These are phyloP conservation scores for Dichetophora obliterata DNA, from an alignment of 2,888 invertebrate genomes.

Conservation along the genomic window DNA sequence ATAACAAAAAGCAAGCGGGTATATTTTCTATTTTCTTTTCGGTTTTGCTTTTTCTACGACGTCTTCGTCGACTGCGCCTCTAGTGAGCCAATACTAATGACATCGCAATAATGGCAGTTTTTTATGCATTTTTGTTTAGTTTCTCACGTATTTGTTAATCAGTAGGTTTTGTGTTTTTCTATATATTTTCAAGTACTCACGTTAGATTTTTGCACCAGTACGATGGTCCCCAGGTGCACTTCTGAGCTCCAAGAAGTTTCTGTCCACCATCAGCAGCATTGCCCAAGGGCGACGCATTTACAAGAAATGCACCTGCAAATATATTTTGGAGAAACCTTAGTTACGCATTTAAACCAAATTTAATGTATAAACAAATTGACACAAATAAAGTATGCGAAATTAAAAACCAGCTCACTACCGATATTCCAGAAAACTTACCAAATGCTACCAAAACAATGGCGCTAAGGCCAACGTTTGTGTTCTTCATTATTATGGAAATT, in stretches of 20 bases:
- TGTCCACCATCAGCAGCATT: conserved; percentile 15
- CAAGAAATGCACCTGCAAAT: conserved; percentile 38
- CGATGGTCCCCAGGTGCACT: conserved; percentile 84
- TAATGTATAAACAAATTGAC: too few species aligned
- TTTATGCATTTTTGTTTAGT: too few species aligned
- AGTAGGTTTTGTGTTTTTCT: not conserved
- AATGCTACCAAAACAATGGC: conserved; percentile 61
- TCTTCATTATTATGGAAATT: conserved; percentile 63
- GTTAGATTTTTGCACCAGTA: conserved; percentile 79
- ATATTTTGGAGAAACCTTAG: not conserved
- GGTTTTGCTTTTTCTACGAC: conserved; percentile 17
- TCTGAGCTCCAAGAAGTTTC: conserved; percentile 72
- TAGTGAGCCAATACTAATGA: conserved; percentile 28
- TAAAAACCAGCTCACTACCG: too few species aligned
- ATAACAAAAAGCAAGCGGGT: not conserved
- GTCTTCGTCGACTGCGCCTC: conserved; percentile 3
- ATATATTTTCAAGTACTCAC: conserved; percentile 56
- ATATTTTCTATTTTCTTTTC: not conserved
- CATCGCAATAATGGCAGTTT: conserved; percentile 40
- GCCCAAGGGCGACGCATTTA: conserved; percentile 36
- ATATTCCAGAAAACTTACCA: conserved; percentile 14
- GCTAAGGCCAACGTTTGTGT: conserved; percentile 67
- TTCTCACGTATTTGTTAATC: not conserved
- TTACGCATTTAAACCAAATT: not conserved
- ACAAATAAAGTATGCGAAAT: too few species aligned